phyloP scores from a whole-genome alignment of 1,140 invertebrate species.

The Meteorus sp. region DNA sequence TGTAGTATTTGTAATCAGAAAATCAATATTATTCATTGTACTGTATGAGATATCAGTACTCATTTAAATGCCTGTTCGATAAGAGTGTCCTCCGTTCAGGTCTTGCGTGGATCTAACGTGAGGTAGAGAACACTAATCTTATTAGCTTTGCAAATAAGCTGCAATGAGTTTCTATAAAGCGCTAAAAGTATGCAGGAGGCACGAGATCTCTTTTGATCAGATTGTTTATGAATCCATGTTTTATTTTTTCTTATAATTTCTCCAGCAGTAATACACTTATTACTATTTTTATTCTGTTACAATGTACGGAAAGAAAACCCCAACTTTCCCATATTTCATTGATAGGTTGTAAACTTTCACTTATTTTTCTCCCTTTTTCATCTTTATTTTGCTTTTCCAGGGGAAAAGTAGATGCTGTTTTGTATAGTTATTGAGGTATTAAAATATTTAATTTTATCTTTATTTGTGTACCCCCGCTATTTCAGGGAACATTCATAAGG shows the following conservation, averaged over 20 bases:
- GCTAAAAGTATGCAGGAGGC: conserved; percentile 6
- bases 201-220: conserved; percentile 3
- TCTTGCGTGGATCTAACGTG: conserved; percentile 53
- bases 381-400: conserved; percentile 47
- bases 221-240: conserved; percentile 21
- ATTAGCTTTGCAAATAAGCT: conserved; percentile 30
- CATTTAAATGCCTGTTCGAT: conserved; percentile 39
- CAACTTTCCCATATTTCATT: too few relatives aligned
- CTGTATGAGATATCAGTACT: conserved; percentile 19
- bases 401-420: conserved; percentile 45
- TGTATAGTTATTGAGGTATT: conserved; percentile 48
- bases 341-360: not conserved
- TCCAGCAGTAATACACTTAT: conserved; percentile 14
- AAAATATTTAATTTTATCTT: conserved; percentile 41
- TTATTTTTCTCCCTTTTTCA: conserved; percentile 22
- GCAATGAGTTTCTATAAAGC: conserved; percentile 20
- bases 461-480: conserved; percentile 34
- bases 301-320: too few relatives aligned
- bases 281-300: not conserved
- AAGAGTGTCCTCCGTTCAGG: conserved; percentile 49
- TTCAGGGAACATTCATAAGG: conserved; percentile 23
- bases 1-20: too few relatives aligned
- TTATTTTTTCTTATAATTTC: conserved; percentile 21
- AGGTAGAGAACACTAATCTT: conserved; percentile 49
- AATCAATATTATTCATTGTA: conserved; percentile 3